Conservation (phyloP, 1,140 invertebrate genomes). For the Halictus rubicundus region DNA sequence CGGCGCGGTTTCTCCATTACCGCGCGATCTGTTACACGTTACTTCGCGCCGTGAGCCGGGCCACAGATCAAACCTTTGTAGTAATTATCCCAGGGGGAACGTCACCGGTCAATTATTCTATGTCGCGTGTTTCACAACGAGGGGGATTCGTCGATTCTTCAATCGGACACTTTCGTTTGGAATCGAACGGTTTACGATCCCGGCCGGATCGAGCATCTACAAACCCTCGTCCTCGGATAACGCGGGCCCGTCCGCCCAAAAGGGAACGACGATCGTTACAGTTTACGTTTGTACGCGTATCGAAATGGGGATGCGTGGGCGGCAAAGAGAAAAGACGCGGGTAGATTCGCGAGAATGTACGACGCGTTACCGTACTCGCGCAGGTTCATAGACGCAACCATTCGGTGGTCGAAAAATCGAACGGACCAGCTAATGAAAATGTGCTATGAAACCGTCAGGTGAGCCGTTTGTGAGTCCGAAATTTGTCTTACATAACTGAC, state of each 20-base stretch:
- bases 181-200: constrained; percentile 27
- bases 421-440: background rate
- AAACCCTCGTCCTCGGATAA: constrained; percentile 47
- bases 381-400: constrained; percentile 48
- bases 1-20: constrained; percentile 37
- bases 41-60: background rate
- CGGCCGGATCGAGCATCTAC: constrained; percentile 18
- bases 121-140: background rate
- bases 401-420: background rate
- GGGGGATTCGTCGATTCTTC: background rate
- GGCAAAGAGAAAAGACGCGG: constrained; percentile 56
- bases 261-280: constrained; percentile 53
- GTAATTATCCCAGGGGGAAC: background rate
- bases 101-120: background rate
- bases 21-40: constrained; percentile 1
- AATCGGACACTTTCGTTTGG: background rate
- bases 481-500: no score
- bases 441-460: no score
- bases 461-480: no score
- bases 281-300: constrained; percentile 55
- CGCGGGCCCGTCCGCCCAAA: constrained; percentile 26
- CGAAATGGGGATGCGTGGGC: constrained; percentile 57
- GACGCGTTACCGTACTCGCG: constrained; percentile 1
- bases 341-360: constrained; percentile 56
- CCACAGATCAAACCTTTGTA: background rate